Conservation (phyloP, 2,888 invertebrate genomes). For the Cacoxenus indagator region DNA sequence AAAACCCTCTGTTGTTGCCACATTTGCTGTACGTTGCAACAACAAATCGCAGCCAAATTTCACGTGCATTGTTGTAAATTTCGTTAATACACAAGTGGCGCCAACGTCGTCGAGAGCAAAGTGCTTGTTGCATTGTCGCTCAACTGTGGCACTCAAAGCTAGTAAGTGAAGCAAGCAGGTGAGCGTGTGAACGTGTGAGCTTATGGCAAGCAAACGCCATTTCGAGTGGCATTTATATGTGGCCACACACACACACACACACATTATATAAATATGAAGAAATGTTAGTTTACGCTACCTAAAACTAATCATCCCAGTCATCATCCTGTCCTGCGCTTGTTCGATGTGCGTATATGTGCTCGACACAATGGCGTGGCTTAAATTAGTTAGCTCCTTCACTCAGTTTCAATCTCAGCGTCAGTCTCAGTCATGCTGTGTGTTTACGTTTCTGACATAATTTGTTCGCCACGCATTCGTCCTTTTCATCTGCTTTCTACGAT, state of each 20-base stretch:
- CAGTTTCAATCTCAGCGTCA: slow-evolving; percentile 2
- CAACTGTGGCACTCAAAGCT: too few relatives aligned
- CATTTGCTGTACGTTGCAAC: slow-evolving; percentile 45
- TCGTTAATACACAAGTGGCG: slow-evolving; percentile 50
- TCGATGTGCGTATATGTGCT: neutral
- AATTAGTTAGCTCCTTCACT: slow-evolving; percentile 55
- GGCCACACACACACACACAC: too few relatives aligned
- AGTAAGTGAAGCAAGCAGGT: too few relatives aligned
- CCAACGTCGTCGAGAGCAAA: neutral
- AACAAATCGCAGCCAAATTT: slow-evolving; percentile 26
- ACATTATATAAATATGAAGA: too few relatives aligned
- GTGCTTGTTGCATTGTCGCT: neutral
- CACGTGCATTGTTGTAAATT: slow-evolving; percentile 54
- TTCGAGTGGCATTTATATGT: too few relatives aligned
- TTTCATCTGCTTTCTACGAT: neutral
- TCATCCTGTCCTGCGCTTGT: neutral
- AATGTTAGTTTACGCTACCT: too few relatives aligned
- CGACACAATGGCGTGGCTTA: slow-evolving; percentile 59
- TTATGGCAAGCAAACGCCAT: too few relatives aligned
- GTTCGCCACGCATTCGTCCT: neutral
- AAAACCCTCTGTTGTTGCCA: neutral
- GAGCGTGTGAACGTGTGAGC: too few relatives aligned
- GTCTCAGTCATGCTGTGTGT: slow-evolving; percentile 16
- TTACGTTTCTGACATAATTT: slow-evolving; percentile 12
- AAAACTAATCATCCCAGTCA: too few relatives aligned